Conservation (phyloP, 1,140 invertebrate species). For the Aphelinus certus region DNA sequence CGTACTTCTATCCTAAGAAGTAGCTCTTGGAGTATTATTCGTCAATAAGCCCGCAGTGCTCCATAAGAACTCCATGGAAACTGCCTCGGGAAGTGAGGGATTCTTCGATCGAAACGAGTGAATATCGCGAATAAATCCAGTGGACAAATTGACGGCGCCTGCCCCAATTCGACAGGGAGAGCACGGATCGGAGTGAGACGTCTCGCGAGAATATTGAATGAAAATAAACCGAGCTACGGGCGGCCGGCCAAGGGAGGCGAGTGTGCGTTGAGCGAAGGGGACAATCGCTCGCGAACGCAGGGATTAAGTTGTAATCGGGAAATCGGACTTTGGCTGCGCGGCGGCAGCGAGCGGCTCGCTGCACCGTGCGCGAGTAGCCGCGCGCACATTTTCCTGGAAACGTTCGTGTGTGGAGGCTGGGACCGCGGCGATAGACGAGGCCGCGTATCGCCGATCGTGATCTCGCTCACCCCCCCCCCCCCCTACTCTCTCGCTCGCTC, state of each 20-base stretch:
- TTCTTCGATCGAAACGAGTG: too few species aligned
- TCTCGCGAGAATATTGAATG: constrained; percentile 37
- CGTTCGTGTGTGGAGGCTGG: constrained; percentile 32
- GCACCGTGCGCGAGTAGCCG: constrained; percentile 36
- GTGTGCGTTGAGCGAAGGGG: too few species aligned
- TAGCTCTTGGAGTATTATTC: too few species aligned
- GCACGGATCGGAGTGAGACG: not conserved
- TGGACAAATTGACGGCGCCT: too few species aligned
- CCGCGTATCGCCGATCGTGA: constrained; percentile 33
- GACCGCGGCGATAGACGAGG: constrained; percentile 23
- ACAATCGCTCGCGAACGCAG: constrained; percentile 13
- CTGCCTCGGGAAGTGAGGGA: too few species aligned
- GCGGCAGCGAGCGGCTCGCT: constrained; percentile 3
- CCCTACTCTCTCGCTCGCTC: not conserved
- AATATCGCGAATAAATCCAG: too few species aligned
- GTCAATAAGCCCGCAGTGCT: too few species aligned
- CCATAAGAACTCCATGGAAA: too few species aligned
- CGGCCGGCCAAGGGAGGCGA: not conserved
- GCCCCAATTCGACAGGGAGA: too few species aligned
- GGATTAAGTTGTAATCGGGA: constrained; percentile 42
- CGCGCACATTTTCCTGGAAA: constrained; percentile 41
- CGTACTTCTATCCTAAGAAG: too few species aligned
- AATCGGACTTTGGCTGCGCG: constrained; percentile 36
- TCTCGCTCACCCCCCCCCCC: constrained; percentile 1
- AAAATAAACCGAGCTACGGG: constrained; percentile 28